Conservation (phyloP, 2,797 vertebrate species). For the Tachyglossus aculeatus region DNA sequence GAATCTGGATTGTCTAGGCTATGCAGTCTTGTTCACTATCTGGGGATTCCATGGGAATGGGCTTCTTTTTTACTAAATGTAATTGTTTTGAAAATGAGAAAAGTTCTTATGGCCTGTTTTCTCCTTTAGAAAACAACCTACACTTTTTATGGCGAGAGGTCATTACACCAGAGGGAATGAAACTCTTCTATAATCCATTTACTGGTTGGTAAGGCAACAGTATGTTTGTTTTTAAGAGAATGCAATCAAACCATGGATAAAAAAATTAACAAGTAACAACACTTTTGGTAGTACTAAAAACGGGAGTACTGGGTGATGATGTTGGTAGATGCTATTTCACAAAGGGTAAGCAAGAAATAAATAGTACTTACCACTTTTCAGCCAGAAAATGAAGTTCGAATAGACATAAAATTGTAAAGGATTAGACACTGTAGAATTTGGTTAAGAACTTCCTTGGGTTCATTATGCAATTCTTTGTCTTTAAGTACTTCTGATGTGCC, state of each 20-base stretch:
- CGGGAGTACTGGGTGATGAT: slow-evolving; percentile 30
- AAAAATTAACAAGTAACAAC: not conserved
- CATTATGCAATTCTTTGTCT: not conserved
- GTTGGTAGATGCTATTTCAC: slow-evolving; percentile 1
- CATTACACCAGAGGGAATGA: slow-evolving; percentile 85
- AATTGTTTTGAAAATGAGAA: slow-evolving; percentile 11
- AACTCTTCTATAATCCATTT: slow-evolving; percentile 95
- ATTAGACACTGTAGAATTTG: not conserved
- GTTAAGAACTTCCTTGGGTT: not conserved
- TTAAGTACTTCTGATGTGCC: too few species aligned
- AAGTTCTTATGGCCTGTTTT: slow-evolving; percentile 29
- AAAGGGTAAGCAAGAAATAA: not conserved
- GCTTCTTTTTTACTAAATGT: slow-evolving; percentile 10
- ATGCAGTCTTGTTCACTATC: not conserved
- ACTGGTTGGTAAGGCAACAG: slow-evolving; percentile 88
- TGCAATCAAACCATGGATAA: not conserved
- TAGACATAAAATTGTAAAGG: not conserved
- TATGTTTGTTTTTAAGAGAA: slow-evolving; percentile 31
- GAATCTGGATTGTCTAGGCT: not conserved
- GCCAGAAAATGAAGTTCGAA: slow-evolving; percentile 11
- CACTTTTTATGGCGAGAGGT: slow-evolving; percentile 96
- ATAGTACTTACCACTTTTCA: slow-evolving; percentile 1
- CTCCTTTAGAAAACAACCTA: slow-evolving; percentile 79
- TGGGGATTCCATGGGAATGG: not conserved
- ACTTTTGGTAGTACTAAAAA: not conserved